phyloP scores from a whole-genome alignment of 2,888 invertebrate genomes.

The Agriopis leucophaearia region DNA sequence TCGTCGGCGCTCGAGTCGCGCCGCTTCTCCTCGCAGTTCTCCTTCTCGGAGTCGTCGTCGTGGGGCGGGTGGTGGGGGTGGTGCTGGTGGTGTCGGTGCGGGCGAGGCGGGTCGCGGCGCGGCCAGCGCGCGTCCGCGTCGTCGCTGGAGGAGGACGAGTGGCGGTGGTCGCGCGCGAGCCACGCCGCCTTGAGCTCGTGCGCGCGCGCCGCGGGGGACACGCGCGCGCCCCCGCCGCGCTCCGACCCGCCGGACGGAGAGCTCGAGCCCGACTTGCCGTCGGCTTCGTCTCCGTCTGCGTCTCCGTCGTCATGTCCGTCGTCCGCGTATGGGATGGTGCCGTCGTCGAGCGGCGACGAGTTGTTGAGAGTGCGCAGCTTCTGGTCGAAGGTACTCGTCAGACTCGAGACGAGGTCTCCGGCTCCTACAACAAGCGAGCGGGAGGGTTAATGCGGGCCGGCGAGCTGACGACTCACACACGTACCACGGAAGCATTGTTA shows the following conservation, averaged over 20 bases:
- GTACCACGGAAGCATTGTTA: slow-evolving; percentile 73
- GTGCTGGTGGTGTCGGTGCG: slow-evolving; percentile 51
- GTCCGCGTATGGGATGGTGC: slow-evolving; percentile 91
- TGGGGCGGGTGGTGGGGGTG: slow-evolving; percentile 49
- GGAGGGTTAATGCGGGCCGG: slow-evolving; percentile 42
- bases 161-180: slow-evolving; percentile 76
- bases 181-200: slow-evolving; percentile 79
- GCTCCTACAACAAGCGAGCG: slow-evolving; percentile 88
- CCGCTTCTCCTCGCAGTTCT: slow-evolving; percentile 66
- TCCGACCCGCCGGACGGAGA: slow-evolving; percentile 67
- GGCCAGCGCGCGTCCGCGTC: slow-evolving; percentile 58
- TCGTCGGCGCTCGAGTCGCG: slow-evolving; percentile 71
- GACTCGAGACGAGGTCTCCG: slow-evolving; percentile 92
- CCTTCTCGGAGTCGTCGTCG: slow-evolving; percentile 77
- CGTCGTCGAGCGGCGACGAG: slow-evolving; percentile 88
- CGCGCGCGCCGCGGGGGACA: slow-evolving; percentile 63
- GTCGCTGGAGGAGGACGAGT: slow-evolving; percentile 72
- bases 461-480: slow-evolving; percentile 44
- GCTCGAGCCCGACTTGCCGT: slow-evolving; percentile 66
- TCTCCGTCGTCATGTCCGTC: slow-evolving; percentile 87
- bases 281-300: slow-evolving; percentile 79
- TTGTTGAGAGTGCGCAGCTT: slow-evolving; percentile 92
- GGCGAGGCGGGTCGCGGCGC: slow-evolving; percentile 51
- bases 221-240: slow-evolving; percentile 59
- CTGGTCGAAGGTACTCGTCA: slow-evolving; percentile 94